These are phyloP conservation scores for Caenorhabditis tropicalis DNA, from an alignment of 1,140 invertebrate species.

Conservation along the genomic window DNA sequence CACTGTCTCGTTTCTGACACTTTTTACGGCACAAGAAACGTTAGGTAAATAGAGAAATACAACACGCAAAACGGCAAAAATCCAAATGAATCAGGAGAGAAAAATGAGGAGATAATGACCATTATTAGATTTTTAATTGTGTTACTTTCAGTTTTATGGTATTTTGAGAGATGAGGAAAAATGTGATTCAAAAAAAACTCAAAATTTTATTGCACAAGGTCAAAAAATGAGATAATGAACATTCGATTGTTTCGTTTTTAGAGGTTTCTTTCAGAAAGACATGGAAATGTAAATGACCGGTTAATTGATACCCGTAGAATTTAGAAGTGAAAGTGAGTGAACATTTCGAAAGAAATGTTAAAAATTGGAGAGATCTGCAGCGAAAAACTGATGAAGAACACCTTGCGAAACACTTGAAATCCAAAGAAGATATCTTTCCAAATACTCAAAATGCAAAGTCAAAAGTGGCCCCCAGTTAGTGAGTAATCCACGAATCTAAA, in stretches of 20 bases:
- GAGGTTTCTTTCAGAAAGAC: conserved; percentile 30
- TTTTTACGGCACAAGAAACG: conserved; percentile 28
- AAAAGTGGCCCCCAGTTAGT: conserved; percentile 33
- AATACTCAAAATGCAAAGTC: not conserved
- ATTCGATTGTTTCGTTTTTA: not conserved
- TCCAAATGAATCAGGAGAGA: not conserved
- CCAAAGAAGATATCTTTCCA: conserved; percentile 25
- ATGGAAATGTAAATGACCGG: conserved; percentile 21
- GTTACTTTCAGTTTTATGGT: not conserved
- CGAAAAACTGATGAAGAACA: conserved; percentile 24
- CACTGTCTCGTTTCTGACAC: conserved; percentile 2
- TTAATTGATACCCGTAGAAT: not conserved
- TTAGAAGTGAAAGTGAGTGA: not conserved
- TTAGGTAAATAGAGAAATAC: conserved; percentile 14
- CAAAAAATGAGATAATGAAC: not conserved
- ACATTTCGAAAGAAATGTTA: not conserved
- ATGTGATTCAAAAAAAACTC: not conserved
- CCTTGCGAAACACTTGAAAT: conserved; percentile 38
- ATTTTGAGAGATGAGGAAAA: not conserved
- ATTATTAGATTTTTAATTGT: conserved; percentile 7
- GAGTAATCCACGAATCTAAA: conserved; percentile 21
- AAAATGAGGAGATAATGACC: not conserved
- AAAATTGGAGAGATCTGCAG: conserved; percentile 17
- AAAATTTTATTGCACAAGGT: conserved; percentile 1
- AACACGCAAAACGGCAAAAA: not conserved